These are phyloP conservation scores for Silurus aristotelis DNA, from an alignment of 2,797 vertebrate species.

Conservation along the genomic window DNA sequence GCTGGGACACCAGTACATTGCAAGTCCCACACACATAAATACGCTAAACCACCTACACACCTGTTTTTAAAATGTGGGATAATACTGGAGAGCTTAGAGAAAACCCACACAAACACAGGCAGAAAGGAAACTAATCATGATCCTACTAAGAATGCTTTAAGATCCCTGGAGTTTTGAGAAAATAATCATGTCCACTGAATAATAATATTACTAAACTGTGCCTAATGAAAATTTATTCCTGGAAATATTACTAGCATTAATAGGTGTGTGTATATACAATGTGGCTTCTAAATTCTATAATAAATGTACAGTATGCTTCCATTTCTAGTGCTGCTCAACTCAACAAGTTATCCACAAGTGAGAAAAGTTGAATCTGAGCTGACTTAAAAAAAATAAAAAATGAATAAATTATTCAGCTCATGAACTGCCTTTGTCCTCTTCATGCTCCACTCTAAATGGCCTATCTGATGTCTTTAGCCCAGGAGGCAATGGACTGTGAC, in stretches of 20 bases:
- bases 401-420: constrained; percentile 20
- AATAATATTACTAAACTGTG: too few relatives aligned
- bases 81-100: neutral
- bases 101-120: neutral
- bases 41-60: neutral
- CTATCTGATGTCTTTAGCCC: constrained; percentile 48
- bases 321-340: neutral
- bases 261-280: neutral
- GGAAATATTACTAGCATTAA: neutral
- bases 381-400: neutral
- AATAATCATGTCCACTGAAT: neutral
- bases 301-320: neutral
- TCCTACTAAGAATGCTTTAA: neutral
- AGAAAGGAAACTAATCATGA: neutral
- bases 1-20: neutral
- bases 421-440: constrained; percentile 30
- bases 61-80: too few relatives aligned
- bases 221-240: neutral
- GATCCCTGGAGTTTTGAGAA: neutral
- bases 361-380: neutral
- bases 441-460: constrained; percentile 31
- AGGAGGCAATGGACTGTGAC: constrained; percentile 46
- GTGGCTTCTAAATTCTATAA: too few relatives aligned
- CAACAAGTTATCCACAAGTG: constrained; percentile 16
- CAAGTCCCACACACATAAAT: neutral